Conservation (phyloP, 2,888 invertebrate species). For the Branchipolynoe longqiensis region DNA sequence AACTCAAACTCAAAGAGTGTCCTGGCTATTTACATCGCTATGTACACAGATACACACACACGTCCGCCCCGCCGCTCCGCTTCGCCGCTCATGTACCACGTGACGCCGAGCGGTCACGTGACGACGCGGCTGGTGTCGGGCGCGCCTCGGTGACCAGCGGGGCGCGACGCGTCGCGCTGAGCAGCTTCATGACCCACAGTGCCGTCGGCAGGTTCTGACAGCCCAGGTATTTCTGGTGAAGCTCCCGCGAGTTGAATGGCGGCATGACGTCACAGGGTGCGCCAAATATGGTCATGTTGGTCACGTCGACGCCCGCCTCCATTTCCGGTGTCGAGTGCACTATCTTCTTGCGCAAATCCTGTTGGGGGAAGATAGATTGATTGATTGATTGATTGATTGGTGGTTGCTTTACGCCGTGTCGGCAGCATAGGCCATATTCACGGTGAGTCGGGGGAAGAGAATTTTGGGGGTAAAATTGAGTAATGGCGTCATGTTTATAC, state of each 20-base stretch:
- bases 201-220: constrained; percentile 83
- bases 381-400: too few species aligned
- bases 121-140: neutral
- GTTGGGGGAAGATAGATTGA: too few species aligned
- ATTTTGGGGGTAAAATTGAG: too few species aligned
- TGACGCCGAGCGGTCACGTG: neutral
- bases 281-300: constrained; percentile 82
- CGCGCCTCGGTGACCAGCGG: neutral
- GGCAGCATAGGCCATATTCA: too few species aligned
- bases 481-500: too few species aligned
- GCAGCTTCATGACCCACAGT: constrained; percentile 79
- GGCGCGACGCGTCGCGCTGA: constrained; percentile 41
- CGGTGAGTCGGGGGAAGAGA: too few species aligned
- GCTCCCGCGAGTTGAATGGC: constrained; percentile 81
- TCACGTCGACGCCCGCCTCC: constrained; percentile 76
- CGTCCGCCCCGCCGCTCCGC: neutral
- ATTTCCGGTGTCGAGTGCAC: constrained; percentile 79
- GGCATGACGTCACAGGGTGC: constrained; percentile 83
- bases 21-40: constrained; percentile 18
- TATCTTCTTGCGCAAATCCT: constrained; percentile 75
- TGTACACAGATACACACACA: constrained; percentile 21
- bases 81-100: constrained; percentile 49
- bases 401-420: too few species aligned
- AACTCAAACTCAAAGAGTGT: too few species aligned
- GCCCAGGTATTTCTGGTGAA: constrained; percentile 81